Evolutionary conservation across 2,888 invertebrate species (phyloP).

Genomic region (Drosophila fulvimacula): DNA sequence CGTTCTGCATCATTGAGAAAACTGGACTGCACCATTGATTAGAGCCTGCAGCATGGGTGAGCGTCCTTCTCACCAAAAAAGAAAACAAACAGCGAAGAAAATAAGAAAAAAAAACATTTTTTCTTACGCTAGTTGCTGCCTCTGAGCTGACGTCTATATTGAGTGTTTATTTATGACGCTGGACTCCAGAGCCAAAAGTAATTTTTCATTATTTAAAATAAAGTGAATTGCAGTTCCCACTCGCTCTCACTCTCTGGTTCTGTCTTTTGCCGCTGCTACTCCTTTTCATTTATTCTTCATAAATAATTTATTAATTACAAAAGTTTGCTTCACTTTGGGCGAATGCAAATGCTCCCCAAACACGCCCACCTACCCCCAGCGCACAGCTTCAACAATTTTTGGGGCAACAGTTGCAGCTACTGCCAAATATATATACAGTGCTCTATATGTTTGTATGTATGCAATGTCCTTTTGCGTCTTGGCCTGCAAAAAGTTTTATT

Average conservation of each 20-base stretch:
- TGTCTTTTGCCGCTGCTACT: constrained; percentile 48
- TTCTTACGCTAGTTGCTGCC: constrained; percentile 7
- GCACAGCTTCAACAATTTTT: constrained; percentile 7
- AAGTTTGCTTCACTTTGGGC: constrained; percentile 68
- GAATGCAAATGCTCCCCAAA: constrained; percentile 63
- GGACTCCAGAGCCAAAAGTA: constrained; percentile 63
- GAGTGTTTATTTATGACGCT: constrained; percentile 72
- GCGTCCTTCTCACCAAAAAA: constrained; percentile 17
- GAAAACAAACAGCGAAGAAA: background rate
- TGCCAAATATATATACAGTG: constrained; percentile 40
- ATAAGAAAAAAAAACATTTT: constrained; percentile 7
- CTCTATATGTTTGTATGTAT: background rate
- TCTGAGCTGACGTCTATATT: constrained; percentile 35
- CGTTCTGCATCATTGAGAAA: constrained; percentile 45
- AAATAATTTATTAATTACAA: constrained; percentile 79
- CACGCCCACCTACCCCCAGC: constrained; percentile 10
- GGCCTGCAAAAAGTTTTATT: constrained; percentile 74
- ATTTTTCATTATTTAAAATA: constrained; percentile 78
- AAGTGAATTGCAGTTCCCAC: constrained; percentile 67
- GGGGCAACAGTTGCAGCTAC: constrained; percentile 72
- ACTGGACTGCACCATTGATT: constrained; percentile 45
- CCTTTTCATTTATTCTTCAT: constrained; percentile 75
- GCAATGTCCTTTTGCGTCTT: constrained; percentile 74
- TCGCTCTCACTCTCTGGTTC: background rate
- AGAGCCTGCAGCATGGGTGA: constrained; percentile 33